Evolutionary conservation across 2,888 invertebrate genomes (phyloP).

Genomic region (Cerastoderma edule): DNA sequence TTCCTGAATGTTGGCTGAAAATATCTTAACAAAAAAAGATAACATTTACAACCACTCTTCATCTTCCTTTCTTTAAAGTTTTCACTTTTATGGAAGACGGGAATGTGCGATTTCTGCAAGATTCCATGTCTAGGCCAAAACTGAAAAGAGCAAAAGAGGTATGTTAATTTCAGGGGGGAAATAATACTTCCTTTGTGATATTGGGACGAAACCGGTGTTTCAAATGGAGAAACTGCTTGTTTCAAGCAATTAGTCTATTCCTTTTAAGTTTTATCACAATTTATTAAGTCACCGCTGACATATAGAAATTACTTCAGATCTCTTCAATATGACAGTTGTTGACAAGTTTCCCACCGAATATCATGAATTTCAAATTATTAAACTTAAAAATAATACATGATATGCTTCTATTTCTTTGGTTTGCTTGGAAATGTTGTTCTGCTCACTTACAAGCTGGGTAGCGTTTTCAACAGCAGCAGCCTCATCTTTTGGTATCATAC

Average conservation of each 20-base stretch:
- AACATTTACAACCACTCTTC: background rate
- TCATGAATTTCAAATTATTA: background rate
- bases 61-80: background rate
- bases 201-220: background rate
- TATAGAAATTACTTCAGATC: background rate
- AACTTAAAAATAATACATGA: background rate
- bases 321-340: background rate
- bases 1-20: no score
- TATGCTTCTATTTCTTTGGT: background rate
- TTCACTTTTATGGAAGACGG: no score
- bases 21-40: background rate
- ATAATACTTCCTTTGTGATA: no score
- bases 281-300: background rate
- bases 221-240: constrained; percentile 12
- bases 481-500: no score
- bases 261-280: background rate
- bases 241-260: background rate
- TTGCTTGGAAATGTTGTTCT: no score
- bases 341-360: background rate
- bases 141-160: background rate
- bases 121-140: background rate
- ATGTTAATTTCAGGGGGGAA: background rate
- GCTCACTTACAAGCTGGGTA: no score
- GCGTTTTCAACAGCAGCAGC: no score
- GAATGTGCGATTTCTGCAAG: background rate